A percentile compares a stretch with the other conserved stretches of the same genome.
These are phyloP conservation scores for Coracopsis vasa DNA, from an alignment of 2,113 vertebrate species.

Conservation along the genomic window DNA sequence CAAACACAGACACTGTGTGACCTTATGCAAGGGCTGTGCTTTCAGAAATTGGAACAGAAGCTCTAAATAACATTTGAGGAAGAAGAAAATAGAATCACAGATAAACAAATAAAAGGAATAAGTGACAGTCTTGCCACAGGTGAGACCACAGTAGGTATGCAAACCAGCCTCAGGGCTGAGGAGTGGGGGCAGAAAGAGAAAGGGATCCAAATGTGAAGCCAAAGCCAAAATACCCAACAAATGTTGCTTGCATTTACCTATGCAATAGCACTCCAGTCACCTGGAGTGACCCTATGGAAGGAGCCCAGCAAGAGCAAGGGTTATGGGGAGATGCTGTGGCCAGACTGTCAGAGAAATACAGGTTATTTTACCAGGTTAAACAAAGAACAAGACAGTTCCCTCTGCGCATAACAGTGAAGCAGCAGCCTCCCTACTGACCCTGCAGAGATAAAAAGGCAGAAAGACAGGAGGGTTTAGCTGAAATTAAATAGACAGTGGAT, in stretches of 20 bases:
- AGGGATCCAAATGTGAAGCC: not conserved
- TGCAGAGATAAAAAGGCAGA: slow-evolving; percentile 31
- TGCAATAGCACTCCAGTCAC: not conserved
- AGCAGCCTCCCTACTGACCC: not conserved
- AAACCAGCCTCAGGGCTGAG: not conserved
- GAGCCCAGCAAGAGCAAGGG: not conserved
- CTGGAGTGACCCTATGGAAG: not conserved
- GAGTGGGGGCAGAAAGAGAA: not conserved
- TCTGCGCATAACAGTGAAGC: not conserved
- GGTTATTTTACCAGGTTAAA: not conserved
- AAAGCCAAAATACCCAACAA: not conserved
- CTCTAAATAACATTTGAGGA: not conserved
- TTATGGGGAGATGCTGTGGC: not conserved
- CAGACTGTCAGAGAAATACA: not conserved
- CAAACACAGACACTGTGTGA: not conserved
- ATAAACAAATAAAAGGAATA: not conserved
- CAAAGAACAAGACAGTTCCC: not conserved
- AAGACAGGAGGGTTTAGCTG: slow-evolving; percentile 43
- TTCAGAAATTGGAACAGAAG: not conserved
- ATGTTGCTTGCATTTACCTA: not conserved
- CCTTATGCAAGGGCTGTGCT: not conserved
- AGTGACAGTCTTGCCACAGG: not conserved
- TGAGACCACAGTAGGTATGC: not conserved
- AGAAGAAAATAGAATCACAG: not conserved
- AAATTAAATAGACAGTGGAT: slow-evolving; percentile 68